phyloP scores from a whole-genome alignment of 1,140 invertebrate species.

The Drosophila paulistorum region DNA sequence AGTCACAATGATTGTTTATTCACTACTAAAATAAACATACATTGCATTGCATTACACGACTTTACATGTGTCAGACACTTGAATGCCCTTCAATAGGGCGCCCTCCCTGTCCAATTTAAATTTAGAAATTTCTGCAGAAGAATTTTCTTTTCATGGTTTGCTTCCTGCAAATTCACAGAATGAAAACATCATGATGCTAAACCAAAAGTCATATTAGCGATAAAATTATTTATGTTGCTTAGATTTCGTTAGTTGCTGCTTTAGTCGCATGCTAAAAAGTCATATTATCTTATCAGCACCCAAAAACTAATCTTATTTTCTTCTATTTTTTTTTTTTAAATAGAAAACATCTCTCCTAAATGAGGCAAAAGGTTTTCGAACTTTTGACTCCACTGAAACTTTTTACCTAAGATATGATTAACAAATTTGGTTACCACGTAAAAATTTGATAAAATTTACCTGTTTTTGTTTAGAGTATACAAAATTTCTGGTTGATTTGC shows the following conservation, averaged over 20 bases:
- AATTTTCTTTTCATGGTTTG: not conserved
- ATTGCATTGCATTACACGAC: not conserved
- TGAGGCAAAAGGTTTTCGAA: too few relatives aligned
- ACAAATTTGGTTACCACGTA: too few relatives aligned
- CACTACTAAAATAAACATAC: not conserved
- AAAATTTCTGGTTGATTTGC: not conserved
- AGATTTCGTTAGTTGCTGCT: too few relatives aligned
- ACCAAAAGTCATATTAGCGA: not conserved
- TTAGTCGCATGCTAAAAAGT: too few relatives aligned
- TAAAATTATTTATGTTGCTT: not conserved
- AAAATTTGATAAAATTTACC: not conserved
- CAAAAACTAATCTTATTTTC: too few relatives aligned
- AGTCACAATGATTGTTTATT: conserved; percentile 19
- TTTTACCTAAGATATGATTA: too few relatives aligned
- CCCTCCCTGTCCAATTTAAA: too few relatives aligned
- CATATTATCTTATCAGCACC: too few relatives aligned
- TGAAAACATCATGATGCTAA: not conserved
- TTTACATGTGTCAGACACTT: not conserved
- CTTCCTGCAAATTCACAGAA: not conserved
- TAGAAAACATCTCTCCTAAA: too few relatives aligned
- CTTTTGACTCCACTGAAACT: too few relatives aligned
- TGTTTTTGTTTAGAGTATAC: not conserved
- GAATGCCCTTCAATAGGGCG: not conserved
- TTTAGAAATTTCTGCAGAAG: not conserved
- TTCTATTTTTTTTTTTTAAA: too few relatives aligned